Conservation (phyloP, 2,797 vertebrate species). For the Coranthus polyacanthus region DNA sequence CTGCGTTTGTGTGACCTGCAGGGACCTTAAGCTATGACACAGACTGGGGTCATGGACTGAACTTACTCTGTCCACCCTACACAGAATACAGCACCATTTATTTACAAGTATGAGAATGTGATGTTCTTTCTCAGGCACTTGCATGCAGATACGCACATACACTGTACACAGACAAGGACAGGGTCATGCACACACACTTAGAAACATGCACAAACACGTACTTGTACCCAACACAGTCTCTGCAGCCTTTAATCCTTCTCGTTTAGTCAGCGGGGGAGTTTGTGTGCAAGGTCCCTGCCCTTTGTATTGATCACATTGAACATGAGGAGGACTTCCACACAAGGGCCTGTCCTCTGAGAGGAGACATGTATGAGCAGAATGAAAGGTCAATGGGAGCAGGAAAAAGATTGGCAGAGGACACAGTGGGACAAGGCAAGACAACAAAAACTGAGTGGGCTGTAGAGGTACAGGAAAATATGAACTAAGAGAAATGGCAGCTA, state of each 20-base stretch:
- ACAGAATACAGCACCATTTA: conserved; percentile 64
- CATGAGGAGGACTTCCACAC: conserved; percentile 69
- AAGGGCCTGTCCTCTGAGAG: conserved; percentile 68
- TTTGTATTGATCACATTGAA: conserved; percentile 82
- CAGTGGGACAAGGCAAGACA: conserved; percentile 48
- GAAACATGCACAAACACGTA: conserved; percentile 52
- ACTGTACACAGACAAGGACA: conserved; percentile 48
- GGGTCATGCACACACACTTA: conserved; percentile 35
- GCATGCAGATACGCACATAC: conserved; percentile 10
- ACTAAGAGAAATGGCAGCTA: conserved; percentile 44
- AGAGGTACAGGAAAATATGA: conserved; percentile 55
- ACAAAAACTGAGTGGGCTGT: conserved; percentile 46
- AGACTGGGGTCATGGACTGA: conserved; percentile 74
- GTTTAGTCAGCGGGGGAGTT: conserved; percentile 71
- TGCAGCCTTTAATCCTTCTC: conserved; percentile 72
- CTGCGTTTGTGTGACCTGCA: conserved; percentile 56
- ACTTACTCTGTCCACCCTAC: conserved; percentile 51
- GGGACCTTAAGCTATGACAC: conserved; percentile 70
- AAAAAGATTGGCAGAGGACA: conserved; percentile 68
- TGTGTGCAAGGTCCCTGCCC: conserved; percentile 78
- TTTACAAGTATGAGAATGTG: conserved; percentile 69
- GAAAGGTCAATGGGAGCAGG: conserved; percentile 74
- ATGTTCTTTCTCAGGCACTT: conserved; percentile 28
- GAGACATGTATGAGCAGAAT: conserved; percentile 72
- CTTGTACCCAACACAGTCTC: conserved; percentile 44